phyloP scores from a whole-genome alignment of 2,888 invertebrate genomes.

The Zygothrica quintamaculata region DNA sequence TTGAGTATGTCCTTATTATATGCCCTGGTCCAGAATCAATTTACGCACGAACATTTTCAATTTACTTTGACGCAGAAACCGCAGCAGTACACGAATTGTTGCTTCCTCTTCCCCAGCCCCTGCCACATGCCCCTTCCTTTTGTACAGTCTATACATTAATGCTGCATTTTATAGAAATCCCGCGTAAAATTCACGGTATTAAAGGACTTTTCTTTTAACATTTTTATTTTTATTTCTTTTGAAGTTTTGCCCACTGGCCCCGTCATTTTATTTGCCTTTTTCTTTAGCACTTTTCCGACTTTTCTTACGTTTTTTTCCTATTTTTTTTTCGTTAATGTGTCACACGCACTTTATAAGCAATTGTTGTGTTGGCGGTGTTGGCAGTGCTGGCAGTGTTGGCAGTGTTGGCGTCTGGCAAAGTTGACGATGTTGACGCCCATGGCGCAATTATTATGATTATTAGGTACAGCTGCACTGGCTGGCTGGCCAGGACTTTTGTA shows the following conservation, averaged over 20 bases:
- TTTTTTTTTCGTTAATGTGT: constrained; percentile 79
- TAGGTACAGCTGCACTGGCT: constrained; percentile 77
- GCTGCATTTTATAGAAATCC: constrained; percentile 73
- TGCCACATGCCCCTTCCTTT: constrained; percentile 6
- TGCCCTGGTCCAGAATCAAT: constrained; percentile 63
- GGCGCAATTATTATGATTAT: constrained; percentile 80
- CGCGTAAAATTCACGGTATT: constrained; percentile 79
- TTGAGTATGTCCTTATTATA: constrained; percentile 29
- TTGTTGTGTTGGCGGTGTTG: constrained; percentile 61
- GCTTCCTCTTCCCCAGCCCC: constrained; percentile 3
- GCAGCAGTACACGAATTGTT: constrained; percentile 45
- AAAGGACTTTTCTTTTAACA: constrained; percentile 68
- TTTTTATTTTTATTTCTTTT: constrained; percentile 74
- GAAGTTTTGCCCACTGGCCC: constrained; percentile 68
- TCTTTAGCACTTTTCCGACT: constrained; percentile 56
- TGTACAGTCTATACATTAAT: too few species aligned
- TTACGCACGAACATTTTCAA: constrained; percentile 80
- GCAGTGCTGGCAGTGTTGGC: constrained; percentile 45
- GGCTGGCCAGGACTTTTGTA: constrained; percentile 17
- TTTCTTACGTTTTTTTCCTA: constrained; percentile 30
- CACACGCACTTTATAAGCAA: constrained; percentile 82
- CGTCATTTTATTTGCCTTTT: constrained; percentile 71
- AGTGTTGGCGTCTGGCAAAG: constrained; percentile 72
- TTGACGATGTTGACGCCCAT: constrained; percentile 75
- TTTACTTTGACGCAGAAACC: constrained; percentile 65